Evolutionary conservation across 2,113 vertebrate genomes (phyloP), one percentile per base, ranked within the genome.

Genomic region (Mustelus asterias): DNA sequence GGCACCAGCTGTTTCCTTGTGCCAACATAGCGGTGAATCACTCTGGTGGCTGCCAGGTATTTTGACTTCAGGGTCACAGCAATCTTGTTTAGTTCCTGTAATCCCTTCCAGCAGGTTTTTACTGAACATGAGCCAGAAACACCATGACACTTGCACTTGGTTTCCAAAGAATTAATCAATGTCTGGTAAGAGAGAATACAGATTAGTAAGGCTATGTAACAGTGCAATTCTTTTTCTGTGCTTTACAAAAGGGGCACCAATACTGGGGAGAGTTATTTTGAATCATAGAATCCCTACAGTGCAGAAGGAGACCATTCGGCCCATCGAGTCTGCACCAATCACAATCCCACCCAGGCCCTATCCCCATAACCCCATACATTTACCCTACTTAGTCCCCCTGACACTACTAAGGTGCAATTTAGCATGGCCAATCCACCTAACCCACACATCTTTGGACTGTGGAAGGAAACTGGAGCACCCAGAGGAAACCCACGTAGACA

Each of bases 51-150:
- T 22, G 97, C 96, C 94, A 98, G 96, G 96, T 98, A 98, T 93
- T 97, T 98, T 95, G 97, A 96, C 95, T 97, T 98, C 94, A 98
- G 97, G n/a, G 98, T 97, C 18, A 96, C 96, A 8, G 97, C 97
- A 0, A 98, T 97, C 90, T 97, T 97, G 24, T 67, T 96, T 94
- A 98, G 95, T 67, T 97, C 97, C 83, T 97, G 96, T 67, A 98
- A 96, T 0, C 97, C 97, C 96, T 98, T 98, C 98, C 98, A 98
- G 65, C 98, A 98, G 4, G 98, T 98, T 96, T 98, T 98, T 76
- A 98, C 97, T 0, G 97, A 98, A 69, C 98, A 98, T 0, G 98
- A 98, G 37, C 98, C 98, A 37, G 98, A 98, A 95, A 98, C 97
- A 0, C 98, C 98, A 0, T 98, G 98, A 95, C 98, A 98, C 90